These are phyloP conservation scores for Timema podura DNA, from an alignment of 2,888 invertebrate genomes.

Conservation along the genomic window DNA sequence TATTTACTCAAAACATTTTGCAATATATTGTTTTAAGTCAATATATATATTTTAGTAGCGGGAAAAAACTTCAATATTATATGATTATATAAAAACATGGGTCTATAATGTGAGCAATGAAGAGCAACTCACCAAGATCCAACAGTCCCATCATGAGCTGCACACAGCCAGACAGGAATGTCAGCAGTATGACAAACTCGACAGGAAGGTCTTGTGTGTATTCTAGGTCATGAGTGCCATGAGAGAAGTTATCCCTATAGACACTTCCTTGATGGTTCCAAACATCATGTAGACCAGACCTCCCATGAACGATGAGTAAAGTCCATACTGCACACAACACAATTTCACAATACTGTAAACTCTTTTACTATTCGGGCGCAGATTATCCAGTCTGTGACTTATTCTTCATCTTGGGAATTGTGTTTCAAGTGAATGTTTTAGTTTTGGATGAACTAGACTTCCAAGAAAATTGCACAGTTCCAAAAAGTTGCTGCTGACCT, in stretches of 20 bases:
- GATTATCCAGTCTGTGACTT: too few relatives aligned
- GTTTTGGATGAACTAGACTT: too few relatives aligned
- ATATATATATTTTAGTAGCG: too few relatives aligned
- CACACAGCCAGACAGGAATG: conserved; percentile 72
- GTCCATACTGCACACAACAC: conserved; percentile 62
- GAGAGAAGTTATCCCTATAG: conserved; percentile 89
- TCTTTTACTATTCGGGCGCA: neutral
- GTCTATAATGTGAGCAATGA: neutral
- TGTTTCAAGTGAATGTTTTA: too few relatives aligned
- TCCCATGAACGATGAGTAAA: conserved; percentile 89
- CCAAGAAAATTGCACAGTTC: too few relatives aligned
- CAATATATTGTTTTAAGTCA: too few relatives aligned
- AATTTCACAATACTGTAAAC: conserved; percentile 1
- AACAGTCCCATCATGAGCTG: conserved; percentile 77
- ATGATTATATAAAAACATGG: neutral
- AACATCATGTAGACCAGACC: conserved; percentile 82
- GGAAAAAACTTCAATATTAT: too few relatives aligned
- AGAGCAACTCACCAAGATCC: conserved; percentile 61
- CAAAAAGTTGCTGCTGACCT: too few relatives aligned
- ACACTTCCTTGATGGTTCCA: conserved; percentile 62
- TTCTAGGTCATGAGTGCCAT: conserved; percentile 83
- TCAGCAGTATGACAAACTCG: conserved; percentile 69
- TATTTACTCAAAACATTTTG: too few relatives aligned
- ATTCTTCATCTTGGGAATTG: too few relatives aligned
- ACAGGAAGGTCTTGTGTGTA: conserved; percentile 64